These are phyloP conservation scores for Zenarchopterus dispar DNA, from an alignment of 2,797 vertebrate genomes.

Conservation along the genomic window DNA sequence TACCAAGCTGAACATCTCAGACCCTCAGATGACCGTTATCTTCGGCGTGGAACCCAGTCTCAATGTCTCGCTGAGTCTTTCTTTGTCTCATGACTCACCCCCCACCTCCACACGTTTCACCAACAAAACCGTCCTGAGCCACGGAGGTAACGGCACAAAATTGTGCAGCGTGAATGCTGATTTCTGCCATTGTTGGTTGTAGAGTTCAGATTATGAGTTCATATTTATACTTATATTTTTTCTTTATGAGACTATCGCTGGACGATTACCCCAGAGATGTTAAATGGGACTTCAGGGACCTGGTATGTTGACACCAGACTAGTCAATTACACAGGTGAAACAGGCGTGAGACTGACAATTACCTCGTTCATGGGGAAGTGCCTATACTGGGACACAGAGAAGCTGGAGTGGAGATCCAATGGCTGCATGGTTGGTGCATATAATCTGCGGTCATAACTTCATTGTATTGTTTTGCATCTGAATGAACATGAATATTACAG, in stretches of 20 bases:
- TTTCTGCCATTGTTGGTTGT: background rate
- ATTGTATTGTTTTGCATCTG: background rate
- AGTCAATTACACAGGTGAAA: slow-evolving; percentile 43
- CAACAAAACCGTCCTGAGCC: slow-evolving; percentile 47
- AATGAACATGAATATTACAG: background rate
- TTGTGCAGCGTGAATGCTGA: background rate
- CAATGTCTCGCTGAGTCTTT: slow-evolving; percentile 64
- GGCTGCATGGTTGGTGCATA: slow-evolving; percentile 75
- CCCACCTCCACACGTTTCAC: slow-evolving; percentile 34
- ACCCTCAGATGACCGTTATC: slow-evolving; percentile 68
- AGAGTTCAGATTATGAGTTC: background rate
- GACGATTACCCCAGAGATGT: slow-evolving; percentile 80
- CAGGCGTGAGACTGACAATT: slow-evolving; percentile 48
- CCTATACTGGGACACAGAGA: slow-evolving; percentile 71
- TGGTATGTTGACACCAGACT: slow-evolving; percentile 69
- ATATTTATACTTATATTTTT: slow-evolving; percentile 3
- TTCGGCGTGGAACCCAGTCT: slow-evolving; percentile 57
- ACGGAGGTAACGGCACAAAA: slow-evolving; percentile 55
- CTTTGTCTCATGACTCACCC: slow-evolving; percentile 41
- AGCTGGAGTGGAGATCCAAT: slow-evolving; percentile 59
- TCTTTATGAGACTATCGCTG: slow-evolving; percentile 73
- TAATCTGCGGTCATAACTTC: background rate
- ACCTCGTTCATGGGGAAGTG: slow-evolving; percentile 71
- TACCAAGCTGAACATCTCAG: slow-evolving; percentile 68
- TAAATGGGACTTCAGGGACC: slow-evolving; percentile 40